Percentiles rank a stretch among this genome's conserved stretches.
These are phyloP conservation scores for Drosophila falleni DNA, from an alignment of 2,888 invertebrate genomes.

Conservation along the genomic window DNA sequence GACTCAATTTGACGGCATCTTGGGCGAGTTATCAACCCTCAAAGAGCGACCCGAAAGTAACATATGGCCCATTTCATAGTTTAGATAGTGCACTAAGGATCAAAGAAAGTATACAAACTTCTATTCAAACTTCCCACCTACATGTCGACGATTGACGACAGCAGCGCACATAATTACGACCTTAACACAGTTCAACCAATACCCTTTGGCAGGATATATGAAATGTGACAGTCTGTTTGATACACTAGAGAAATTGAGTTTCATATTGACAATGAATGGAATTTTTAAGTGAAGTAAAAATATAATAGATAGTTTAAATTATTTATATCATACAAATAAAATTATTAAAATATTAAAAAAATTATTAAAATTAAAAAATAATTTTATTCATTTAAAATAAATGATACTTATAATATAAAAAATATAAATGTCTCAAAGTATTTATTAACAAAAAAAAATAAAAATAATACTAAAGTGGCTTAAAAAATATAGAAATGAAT, in stretches of 20 bases:
- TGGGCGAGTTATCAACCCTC: conserved; percentile 54
- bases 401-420: too few species aligned
- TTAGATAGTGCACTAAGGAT: conserved; percentile 38
- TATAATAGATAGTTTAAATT: too few species aligned
- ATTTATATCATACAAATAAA: too few species aligned
- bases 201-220: conserved; percentile 7
- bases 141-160: conserved; percentile 38
- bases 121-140: conserved; percentile 60
- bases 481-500: too few species aligned
- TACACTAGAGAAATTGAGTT: not conserved
- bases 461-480: too few species aligned
- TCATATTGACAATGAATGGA: not conserved
- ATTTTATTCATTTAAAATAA: too few species aligned
- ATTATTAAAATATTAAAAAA: too few species aligned
- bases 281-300: not conserved
- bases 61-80: conserved; percentile 63
- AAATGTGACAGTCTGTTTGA: not conserved
- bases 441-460: not conserved
- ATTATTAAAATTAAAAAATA: too few species aligned
- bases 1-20: conserved; percentile 9
- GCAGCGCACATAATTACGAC: conserved; percentile 68
- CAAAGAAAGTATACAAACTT: conserved; percentile 47
- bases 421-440: too few species aligned
- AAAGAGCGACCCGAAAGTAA: conserved; percentile 27
- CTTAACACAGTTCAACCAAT: conserved; percentile 53